Percentiles rank a stretch among this genome's conserved stretches.
phyloP scores from a whole-genome alignment of 2,888 invertebrate genomes.

The Chydorus sphaericus region DNA sequence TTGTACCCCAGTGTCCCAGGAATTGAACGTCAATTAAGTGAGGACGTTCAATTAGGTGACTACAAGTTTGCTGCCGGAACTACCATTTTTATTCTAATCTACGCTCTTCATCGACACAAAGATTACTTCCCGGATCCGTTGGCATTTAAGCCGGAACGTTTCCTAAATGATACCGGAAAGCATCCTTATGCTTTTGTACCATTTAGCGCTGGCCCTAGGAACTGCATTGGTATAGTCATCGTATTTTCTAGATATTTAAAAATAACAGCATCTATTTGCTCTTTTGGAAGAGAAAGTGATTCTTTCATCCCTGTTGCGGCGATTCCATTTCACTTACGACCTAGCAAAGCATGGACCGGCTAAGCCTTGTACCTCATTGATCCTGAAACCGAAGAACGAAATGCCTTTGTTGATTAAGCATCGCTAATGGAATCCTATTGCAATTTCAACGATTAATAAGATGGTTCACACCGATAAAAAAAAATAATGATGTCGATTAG shows the following conservation, averaged over 20 bases:
- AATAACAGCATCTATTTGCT: constrained; percentile 43
- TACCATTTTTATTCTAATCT: constrained; percentile 42
- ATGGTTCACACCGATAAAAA: no score
- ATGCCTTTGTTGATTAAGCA: background rate
- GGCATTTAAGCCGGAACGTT: constrained; percentile 37
- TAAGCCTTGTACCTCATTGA: background rate
- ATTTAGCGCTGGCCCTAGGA: constrained; percentile 32
- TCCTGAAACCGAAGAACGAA: background rate
- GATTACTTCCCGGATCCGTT: constrained; percentile 36
- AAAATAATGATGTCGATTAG: no score
- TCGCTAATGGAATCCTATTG: no score
- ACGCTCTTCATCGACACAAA: constrained; percentile 33
- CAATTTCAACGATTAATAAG: no score
- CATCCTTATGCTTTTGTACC: constrained; percentile 32
- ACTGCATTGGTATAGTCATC: constrained; percentile 19
- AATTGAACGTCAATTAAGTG: constrained; percentile 54
- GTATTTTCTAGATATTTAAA: no score
- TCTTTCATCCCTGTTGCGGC: background rate
- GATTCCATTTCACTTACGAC: background rate
- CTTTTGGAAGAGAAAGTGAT: constrained; percentile 33
- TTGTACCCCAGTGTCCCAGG: constrained; percentile 66
- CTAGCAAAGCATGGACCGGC: background rate
- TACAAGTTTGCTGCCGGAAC: constrained; percentile 52
- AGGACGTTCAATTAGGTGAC: constrained; percentile 55
- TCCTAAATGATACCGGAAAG: constrained; percentile 24